Evolutionary conservation across 1,140 invertebrate genomes (phyloP).

Genomic region (Streblospio benedicti): DNA sequence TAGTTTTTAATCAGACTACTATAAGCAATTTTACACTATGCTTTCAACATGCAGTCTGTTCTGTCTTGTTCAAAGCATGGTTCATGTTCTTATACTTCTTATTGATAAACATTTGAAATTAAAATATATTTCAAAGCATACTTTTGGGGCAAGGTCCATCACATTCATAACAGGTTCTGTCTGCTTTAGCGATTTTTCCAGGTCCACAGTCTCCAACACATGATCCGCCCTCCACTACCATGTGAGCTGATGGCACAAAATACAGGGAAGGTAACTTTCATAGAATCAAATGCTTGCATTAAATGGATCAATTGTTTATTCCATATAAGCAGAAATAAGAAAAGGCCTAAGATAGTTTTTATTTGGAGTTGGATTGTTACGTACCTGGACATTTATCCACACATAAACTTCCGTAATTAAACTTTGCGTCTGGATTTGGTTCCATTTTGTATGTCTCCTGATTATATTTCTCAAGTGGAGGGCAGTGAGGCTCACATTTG

Average conservation of each 20-base stretch:
- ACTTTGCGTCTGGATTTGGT: constrained; percentile 83
- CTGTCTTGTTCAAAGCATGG: too few relatives aligned
- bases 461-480: constrained; percentile 86
- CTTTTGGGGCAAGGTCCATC: constrained; percentile 89
- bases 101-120: too few relatives aligned
- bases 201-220: constrained; percentile 88
- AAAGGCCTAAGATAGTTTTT: too few relatives aligned
- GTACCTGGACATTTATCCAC: constrained; percentile 74
- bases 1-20: too few relatives aligned
- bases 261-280: neutral
- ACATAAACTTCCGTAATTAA: constrained; percentile 90
- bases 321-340: neutral
- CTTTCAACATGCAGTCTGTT: too few relatives aligned
- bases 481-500: constrained; percentile 88
- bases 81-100: too few relatives aligned
- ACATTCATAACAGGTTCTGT: constrained; percentile 81
- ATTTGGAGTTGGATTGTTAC: too few relatives aligned
- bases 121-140: constrained; percentile 27
- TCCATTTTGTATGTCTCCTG: constrained; percentile 82
- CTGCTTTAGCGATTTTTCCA: constrained; percentile 48
- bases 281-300: neutral
- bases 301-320: neutral
- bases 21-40: too few relatives aligned
- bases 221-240: constrained; percentile 82
- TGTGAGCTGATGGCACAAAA: constrained; percentile 59